These are phyloP conservation scores for Orientallactaga bullata DNA, from an alignment of 2,113 vertebrate species.

Conservation along the genomic window DNA sequence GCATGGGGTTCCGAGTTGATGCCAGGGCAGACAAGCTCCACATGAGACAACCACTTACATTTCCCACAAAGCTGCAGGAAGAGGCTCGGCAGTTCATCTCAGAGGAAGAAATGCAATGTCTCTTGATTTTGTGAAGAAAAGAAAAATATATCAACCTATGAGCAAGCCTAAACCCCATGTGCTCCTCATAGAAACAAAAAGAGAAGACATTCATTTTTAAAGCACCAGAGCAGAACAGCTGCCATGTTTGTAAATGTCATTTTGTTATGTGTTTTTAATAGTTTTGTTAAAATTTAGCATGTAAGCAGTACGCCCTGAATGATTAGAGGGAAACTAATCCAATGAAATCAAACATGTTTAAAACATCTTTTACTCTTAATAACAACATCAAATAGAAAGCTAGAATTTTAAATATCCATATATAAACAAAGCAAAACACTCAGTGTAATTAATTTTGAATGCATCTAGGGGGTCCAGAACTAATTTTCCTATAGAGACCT, in stretches of 20 bases:
- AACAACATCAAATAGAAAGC: constrained; percentile 43
- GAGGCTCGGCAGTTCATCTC: background rate
- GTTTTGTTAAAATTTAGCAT: constrained; percentile 47
- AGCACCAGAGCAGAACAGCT: background rate
- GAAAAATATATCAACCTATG: constrained; percentile 27
- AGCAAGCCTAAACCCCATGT: constrained; percentile 15
- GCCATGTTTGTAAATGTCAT: background rate
- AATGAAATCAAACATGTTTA: constrained; percentile 43
- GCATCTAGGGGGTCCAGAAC: constrained; percentile 16
- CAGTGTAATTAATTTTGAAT: constrained; percentile 30
- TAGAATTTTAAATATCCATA: background rate
- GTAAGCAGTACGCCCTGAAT: background rate
- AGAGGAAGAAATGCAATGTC: constrained; percentile 22
- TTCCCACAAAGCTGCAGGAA: background rate
- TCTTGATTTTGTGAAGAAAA: background rate
- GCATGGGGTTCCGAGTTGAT: too few species aligned
- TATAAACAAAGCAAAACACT: background rate
- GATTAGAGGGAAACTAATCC: constrained; percentile 39
- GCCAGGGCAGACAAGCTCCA: background rate
- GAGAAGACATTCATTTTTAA: background rate
- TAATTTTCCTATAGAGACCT: background rate
- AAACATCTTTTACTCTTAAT: constrained; percentile 48
- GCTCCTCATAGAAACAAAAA: constrained; percentile 26
- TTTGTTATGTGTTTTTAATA: background rate
- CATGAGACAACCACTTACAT: background rate